Percentiles rank a stretch among this genome's conserved stretches.
Evolutionary conservation across 1,140 invertebrate species (phyloP).

Genomic region (Meloidogyne floridensis): DNA sequence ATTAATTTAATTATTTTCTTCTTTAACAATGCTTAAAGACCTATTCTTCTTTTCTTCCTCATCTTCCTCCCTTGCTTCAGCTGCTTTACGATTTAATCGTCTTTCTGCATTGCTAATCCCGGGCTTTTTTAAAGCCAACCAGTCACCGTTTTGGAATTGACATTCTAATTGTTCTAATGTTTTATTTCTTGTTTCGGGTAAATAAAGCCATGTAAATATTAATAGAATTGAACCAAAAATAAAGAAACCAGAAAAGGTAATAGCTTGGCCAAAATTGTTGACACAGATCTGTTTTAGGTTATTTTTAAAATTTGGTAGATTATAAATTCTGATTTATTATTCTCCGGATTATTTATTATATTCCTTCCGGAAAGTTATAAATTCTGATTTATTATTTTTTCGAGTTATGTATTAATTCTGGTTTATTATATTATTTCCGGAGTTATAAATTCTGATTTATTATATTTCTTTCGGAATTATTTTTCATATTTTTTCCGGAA

Average conservation of each 20-base stretch:
- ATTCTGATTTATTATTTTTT: too few relatives aligned
- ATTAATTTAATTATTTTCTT: background rate
- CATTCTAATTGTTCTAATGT: conserved; percentile 22
- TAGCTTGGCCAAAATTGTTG: conserved; percentile 10
- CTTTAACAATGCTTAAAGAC: background rate
- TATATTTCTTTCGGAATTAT: too few relatives aligned
- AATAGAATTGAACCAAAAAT: conserved; percentile 17
- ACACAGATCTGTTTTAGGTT: conserved; percentile 1
- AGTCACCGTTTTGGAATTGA: conserved; percentile 16
- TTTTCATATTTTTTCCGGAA: background rate
- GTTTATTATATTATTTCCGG: too few relatives aligned
- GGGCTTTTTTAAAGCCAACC: conserved; percentile 4
- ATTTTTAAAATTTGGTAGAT: too few relatives aligned
- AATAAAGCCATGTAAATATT: conserved; percentile 23
- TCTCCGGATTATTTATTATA: too few relatives aligned
- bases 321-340: too few relatives aligned
- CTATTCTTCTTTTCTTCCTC: background rate
- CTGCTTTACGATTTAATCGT: background rate
- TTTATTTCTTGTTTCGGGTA: conserved; percentile 27
- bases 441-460: too few relatives aligned
- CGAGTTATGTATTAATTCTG: too few relatives aligned
- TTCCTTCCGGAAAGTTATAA: background rate
- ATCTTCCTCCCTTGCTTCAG: background rate
- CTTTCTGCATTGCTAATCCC: background rate
- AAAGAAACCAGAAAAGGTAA: conserved; percentile 16